Evolutionary conservation across 2,113 vertebrate species (phyloP).

Genomic region (Sorex fumeus): DNA sequence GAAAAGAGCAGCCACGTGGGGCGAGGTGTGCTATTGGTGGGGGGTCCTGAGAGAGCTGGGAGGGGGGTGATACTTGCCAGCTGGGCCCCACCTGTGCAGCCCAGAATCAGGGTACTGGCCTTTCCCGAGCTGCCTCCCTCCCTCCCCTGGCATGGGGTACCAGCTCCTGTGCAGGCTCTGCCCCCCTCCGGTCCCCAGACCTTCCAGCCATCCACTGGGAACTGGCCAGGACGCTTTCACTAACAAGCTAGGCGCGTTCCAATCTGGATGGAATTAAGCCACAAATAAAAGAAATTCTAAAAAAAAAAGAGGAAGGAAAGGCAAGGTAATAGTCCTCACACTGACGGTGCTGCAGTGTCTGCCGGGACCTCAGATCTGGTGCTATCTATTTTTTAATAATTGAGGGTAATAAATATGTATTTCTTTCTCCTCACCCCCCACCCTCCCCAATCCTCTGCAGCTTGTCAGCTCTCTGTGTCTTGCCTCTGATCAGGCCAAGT

Average conservation of each 20-base stretch:
- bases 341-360: conserved; percentile 86
- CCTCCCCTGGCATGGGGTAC: background rate
- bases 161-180: background rate
- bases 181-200: background rate
- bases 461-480: conserved; percentile 91
- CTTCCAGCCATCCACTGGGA: conserved; percentile 58
- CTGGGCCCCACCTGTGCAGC: background rate
- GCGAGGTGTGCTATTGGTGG: background rate
- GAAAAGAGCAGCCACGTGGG: conserved; percentile 31
- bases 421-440: conserved; percentile 86
- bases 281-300: background rate
- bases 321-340: conserved; percentile 85
- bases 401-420: conserved; percentile 93
- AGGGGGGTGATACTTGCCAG: background rate
- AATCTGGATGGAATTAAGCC: conserved; percentile 86
- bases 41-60: background rate
- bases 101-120: background rate
- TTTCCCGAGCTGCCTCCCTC: too few relatives aligned
- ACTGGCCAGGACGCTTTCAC: conserved; percentile 80
- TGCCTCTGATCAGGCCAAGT: conserved; percentile 92
- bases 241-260: conserved; percentile 83
- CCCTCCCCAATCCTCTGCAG: conserved; percentile 84
- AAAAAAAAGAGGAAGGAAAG: conserved; percentile 60
- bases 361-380: conserved; percentile 89
- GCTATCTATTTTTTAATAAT: conserved; percentile 92